Conservation (phyloP, 2,113 vertebrate genomes). For the Sinocyclocheilus anshuiensis region DNA sequence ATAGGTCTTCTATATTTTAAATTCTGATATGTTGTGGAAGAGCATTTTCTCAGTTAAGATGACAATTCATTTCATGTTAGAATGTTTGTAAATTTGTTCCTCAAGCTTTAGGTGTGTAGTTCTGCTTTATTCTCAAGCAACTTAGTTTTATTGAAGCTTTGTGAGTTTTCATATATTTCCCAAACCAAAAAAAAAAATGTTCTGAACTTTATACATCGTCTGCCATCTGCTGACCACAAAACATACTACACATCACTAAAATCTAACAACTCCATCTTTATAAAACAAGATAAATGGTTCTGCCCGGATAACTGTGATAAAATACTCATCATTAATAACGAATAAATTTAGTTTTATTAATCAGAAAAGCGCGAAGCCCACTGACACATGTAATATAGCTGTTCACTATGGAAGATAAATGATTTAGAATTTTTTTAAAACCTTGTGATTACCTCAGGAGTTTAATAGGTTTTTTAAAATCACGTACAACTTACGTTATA, state of each 20-base stretch:
- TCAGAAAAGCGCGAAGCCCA: neutral
- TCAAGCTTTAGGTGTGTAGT: neutral
- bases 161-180: neutral
- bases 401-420: neutral
- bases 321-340: neutral
- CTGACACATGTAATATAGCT: neutral
- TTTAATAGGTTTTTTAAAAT: neutral
- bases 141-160: neutral
- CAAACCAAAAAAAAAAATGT: neutral
- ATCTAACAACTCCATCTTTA: neutral
- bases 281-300: neutral
- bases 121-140: neutral
- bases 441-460: neutral
- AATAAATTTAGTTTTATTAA: neutral
- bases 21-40: neutral
- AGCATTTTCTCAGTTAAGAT: neutral
- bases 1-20: neutral
- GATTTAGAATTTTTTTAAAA: neutral
- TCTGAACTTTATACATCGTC: slow-evolving; percentile 23
- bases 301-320: neutral
- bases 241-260: slow-evolving; percentile 1
- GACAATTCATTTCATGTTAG: neutral
- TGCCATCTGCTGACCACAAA: slow-evolving; percentile 43
- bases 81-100: neutral
- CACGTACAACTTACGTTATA: neutral